These are phyloP conservation scores for Eclectus roratus DNA, from an alignment of 2,113 vertebrate species.

Conservation along the genomic window DNA sequence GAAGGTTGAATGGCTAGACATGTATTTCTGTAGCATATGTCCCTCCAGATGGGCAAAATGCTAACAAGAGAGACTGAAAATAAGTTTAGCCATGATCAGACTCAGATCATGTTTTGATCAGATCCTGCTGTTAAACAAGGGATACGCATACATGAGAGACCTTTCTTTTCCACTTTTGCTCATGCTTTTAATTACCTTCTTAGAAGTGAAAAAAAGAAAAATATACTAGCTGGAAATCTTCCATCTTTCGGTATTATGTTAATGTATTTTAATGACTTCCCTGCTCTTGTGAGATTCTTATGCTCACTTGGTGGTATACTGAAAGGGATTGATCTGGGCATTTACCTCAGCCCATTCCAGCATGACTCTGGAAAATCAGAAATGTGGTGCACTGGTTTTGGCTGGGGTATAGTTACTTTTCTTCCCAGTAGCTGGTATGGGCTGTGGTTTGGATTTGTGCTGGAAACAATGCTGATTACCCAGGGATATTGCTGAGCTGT, in stretches of 20 bases:
- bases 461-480: background rate
- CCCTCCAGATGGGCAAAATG: background rate
- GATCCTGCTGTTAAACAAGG: background rate
- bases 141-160: background rate
- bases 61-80: background rate
- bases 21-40: background rate
- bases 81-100: background rate
- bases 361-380: background rate
- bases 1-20: background rate
- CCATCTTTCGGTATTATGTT: background rate
- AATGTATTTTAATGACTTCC: background rate
- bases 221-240: background rate
- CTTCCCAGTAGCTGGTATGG: fast-evolving
- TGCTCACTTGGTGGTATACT: background rate
- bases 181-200: background rate
- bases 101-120: background rate
- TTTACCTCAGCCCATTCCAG: background rate
- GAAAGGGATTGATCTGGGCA: background rate
- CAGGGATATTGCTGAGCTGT: background rate
- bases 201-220: background rate
- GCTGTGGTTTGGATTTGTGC: background rate
- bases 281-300: background rate
- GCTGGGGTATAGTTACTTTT: background rate
- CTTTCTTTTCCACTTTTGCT: background rate
- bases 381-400: background rate